Percentiles rank a stretch among this genome's conserved stretches.
These are phyloP conservation scores for Hippasteria phrygiana DNA, from an alignment of 53 echinoderm and acorn worm genomes.

Conservation along the genomic window DNA sequence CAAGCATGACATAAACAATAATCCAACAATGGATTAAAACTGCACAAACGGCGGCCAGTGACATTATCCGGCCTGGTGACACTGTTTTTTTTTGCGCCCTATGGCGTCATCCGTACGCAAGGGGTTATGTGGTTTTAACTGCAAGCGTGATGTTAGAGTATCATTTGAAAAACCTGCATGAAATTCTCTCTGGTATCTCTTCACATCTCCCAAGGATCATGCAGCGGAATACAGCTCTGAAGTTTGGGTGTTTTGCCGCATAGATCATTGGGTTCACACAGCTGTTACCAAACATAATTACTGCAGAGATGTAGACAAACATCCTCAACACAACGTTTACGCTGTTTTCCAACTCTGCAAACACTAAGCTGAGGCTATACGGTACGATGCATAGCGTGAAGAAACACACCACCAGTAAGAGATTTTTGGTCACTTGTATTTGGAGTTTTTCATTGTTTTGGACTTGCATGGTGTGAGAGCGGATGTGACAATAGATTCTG, in stretches of 20 bases:
- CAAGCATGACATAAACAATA: too few species aligned
- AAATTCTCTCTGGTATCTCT: conserved; percentile 54
- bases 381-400: conserved; percentile 63
- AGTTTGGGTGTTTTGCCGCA: conserved; percentile 74
- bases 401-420: conserved; percentile 60
- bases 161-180: neutral
- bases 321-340: conserved; percentile 42
- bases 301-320: neutral
- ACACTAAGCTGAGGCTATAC: conserved; percentile 27
- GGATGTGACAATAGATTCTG: conserved; percentile 58
- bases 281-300: conserved; percentile 63
- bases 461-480: conserved; percentile 35
- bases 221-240: conserved; percentile 66
- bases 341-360: conserved; percentile 37
- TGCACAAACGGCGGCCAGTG: too few species aligned
- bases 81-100: too few species aligned
- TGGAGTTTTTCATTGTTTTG: conserved; percentile 15
- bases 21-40: too few species aligned
- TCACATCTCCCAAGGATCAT: conserved; percentile 60
- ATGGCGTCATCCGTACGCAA: too few species aligned
- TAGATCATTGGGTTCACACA: conserved; percentile 76
- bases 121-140: too few species aligned
- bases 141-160: too few species aligned
- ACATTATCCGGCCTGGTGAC: too few species aligned
- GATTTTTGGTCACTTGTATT: conserved; percentile 75